Conservation (phyloP, 2,888 invertebrate genomes). For the Diploptera punctata region DNA sequence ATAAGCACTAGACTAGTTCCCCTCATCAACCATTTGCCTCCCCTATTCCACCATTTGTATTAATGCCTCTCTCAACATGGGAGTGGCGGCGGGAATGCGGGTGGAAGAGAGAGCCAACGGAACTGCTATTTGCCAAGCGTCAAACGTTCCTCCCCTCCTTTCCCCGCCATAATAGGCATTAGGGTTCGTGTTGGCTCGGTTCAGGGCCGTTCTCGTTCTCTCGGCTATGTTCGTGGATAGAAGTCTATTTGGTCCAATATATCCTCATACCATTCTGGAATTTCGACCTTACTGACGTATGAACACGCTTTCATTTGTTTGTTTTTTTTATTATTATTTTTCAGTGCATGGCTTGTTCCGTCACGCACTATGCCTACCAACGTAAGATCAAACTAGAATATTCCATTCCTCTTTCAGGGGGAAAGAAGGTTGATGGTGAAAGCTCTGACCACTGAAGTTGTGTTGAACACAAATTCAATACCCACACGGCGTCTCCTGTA, state of each 20-base stretch:
- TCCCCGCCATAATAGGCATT: neutral
- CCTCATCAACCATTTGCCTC: constrained; percentile 28
- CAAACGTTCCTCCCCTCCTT: neutral
- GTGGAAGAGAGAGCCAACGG: constrained; percentile 25
- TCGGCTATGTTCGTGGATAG: constrained; percentile 8
- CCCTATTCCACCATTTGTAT: constrained; percentile 30
- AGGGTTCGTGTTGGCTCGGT: constrained; percentile 21
- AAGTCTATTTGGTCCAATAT: neutral
- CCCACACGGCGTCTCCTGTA: neutral
- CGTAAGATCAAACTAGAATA: neutral
- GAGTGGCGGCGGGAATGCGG: constrained; percentile 15
- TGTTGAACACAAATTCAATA: constrained; percentile 24
- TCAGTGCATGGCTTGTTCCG: constrained; percentile 23
- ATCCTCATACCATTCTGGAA: neutral
- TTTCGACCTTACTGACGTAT: constrained; percentile 15
- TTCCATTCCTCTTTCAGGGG: constrained; percentile 21
- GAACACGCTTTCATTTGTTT: constrained; percentile 16
- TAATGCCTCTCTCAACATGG: constrained; percentile 22
- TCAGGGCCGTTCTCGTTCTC: constrained; percentile 1
- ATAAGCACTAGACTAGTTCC: constrained; percentile 22
- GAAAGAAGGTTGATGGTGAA: constrained; percentile 21
- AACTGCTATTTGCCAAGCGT: constrained; percentile 30
- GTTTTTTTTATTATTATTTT: too few relatives aligned
- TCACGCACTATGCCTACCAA: constrained; percentile 27
- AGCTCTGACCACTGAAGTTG: constrained; percentile 18